A percentile compares a stretch with the other conserved stretches of the same genome.
phyloP scores from a whole-genome alignment of 2,797 vertebrate species.

The Betta splendens region DNA sequence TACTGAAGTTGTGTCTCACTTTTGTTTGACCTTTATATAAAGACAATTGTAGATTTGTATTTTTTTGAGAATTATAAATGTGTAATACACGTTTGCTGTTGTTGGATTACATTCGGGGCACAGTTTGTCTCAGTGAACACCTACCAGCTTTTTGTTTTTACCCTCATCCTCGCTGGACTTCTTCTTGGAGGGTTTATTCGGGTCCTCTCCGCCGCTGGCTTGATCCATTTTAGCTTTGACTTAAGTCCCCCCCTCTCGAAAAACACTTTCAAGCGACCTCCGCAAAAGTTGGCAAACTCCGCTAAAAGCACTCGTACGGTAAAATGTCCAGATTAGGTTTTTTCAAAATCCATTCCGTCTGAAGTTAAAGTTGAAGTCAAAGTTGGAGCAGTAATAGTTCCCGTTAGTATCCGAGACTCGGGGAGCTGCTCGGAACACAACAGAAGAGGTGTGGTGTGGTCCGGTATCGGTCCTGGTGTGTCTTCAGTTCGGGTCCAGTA shows the following conservation, averaged over 20 bases:
- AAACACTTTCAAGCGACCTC: constrained; percentile 27
- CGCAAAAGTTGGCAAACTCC: constrained; percentile 51
- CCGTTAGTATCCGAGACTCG: constrained; percentile 36
- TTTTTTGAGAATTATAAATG: too few relatives aligned
- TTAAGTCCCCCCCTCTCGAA: constrained; percentile 25
- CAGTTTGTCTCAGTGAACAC: constrained; percentile 50
- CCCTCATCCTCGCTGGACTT: constrained; percentile 82
- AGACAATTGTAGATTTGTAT: too few relatives aligned
- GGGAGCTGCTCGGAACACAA: constrained; percentile 25
- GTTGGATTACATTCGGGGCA: constrained; percentile 26
- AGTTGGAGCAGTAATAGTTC: constrained; percentile 18
- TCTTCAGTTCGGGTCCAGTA: constrained; percentile 31
- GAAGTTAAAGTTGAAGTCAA: constrained; percentile 7
- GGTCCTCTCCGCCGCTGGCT: constrained; percentile 84
- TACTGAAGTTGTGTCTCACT: constrained; percentile 1
- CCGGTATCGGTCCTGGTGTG: constrained; percentile 48
- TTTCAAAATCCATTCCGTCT: constrained; percentile 74
- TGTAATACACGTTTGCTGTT: too few relatives aligned
- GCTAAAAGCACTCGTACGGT: constrained; percentile 15
- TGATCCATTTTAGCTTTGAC: constrained; percentile 78
- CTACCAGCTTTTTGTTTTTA: constrained; percentile 87
- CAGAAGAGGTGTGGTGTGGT: constrained; percentile 69
- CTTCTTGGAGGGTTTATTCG: constrained; percentile 82
- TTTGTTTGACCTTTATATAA: constrained; percentile 1
- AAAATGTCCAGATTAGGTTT: constrained; percentile 60